Conservation (phyloP, 30 jellyfish, hydroid and myxozoan genomes). For the Chironex yamaguchii region DNA sequence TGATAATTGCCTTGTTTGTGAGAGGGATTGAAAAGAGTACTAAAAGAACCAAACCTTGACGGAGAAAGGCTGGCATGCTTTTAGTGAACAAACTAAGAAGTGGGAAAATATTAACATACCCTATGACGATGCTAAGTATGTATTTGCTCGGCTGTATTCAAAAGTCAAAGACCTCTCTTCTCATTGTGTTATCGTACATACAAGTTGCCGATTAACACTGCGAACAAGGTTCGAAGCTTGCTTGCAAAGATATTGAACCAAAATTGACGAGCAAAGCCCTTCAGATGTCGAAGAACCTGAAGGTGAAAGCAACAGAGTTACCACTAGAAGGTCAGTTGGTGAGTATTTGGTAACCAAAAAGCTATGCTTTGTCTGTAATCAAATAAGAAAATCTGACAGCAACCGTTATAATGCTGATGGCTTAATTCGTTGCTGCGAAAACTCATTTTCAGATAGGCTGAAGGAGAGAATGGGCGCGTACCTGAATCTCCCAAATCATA, state of each 20-base stretch:
- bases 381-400: neutral
- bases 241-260: neutral
- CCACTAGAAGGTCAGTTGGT: conserved; percentile 1
- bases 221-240: neutral
- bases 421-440: neutral
- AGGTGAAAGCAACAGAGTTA: neutral
- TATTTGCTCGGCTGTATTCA: neutral
- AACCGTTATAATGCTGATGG: conserved; percentile 9
- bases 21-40: too few species aligned
- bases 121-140: conserved; percentile 8
- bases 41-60: too few species aligned
- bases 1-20: too few species aligned
- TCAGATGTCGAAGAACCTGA: neutral
- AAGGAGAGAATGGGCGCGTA: neutral
- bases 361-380: neutral
- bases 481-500: neutral
- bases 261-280: neutral
- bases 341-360: neutral
- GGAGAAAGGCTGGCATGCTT: conserved; percentile 14
- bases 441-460: neutral
- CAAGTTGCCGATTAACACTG: neutral
- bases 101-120: conserved; percentile 3
- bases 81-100: conserved; percentile 13
- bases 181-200: conserved; percentile 3
- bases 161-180: neutral